Evolutionary conservation across 2,113 vertebrate genomes (phyloP).

Genomic region (Strigops habroptila): DNA sequence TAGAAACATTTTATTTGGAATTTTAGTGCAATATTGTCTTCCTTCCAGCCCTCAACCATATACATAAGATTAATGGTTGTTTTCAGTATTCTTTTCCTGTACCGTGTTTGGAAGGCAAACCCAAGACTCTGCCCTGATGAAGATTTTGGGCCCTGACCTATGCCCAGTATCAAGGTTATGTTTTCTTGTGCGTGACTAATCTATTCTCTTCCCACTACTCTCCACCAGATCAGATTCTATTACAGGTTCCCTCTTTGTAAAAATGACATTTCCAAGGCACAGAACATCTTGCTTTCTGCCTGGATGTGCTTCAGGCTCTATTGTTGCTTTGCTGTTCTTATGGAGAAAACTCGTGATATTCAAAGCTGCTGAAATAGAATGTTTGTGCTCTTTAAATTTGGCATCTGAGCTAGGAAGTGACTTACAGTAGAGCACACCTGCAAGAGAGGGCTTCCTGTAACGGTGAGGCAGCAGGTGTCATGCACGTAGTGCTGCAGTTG

Average conservation of each 20-base stretch:
- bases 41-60: background rate
- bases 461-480: background rate
- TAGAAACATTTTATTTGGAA: background rate
- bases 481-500: accelerated
- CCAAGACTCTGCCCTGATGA: background rate
- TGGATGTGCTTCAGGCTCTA: background rate
- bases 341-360: background rate
- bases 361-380: background rate
- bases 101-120: background rate
- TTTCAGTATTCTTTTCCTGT: background rate
- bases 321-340: background rate
- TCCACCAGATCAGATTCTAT: background rate
- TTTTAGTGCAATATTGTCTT: background rate
- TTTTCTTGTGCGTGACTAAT: background rate
- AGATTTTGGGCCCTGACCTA: background rate
- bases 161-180: background rate
- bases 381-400: background rate
- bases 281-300: background rate
- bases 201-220: background rate
- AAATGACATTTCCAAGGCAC: background rate
- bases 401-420: background rate
- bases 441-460: background rate
- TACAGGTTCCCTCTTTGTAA: background rate
- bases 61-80: background rate
- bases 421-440: background rate